phyloP scores from a whole-genome alignment of 2,888 invertebrate species.

The Abscondita cerata region DNA sequence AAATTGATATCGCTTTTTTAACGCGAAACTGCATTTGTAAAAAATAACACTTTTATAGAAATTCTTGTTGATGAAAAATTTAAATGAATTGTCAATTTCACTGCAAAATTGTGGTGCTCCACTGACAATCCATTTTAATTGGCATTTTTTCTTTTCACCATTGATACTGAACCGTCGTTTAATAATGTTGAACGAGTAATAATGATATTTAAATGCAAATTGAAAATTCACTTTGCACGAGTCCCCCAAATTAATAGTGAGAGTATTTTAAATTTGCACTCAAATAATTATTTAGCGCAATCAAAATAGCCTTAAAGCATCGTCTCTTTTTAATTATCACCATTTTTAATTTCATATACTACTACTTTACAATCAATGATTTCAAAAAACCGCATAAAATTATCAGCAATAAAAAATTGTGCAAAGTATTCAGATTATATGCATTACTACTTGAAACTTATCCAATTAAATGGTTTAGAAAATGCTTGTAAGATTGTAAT shows the following conservation, averaged over 20 bases:
- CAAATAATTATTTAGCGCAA: conserved; percentile 3
- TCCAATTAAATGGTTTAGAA: no score
- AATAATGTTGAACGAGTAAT: conserved; percentile 2
- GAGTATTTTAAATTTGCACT: conserved; percentile 2
- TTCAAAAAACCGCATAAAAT: no score
- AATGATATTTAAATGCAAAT: conserved; percentile 12
- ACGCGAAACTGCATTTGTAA: conserved; percentile 28
- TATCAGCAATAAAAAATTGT: no score
- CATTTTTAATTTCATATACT: no score
- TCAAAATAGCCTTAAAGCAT: no score
- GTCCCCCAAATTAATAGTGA: conserved; percentile 4
- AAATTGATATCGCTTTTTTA: conserved; percentile 30
- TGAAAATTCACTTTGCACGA: conserved; percentile 8
- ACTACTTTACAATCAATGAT: no score
- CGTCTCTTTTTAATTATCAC: no score
- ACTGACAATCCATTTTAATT: conserved; percentile 18
- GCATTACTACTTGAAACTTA: no score
- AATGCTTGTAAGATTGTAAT: no score
- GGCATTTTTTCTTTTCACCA: conserved; percentile 11
- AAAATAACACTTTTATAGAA: conserved; percentile 25
- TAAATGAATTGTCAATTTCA: conserved; percentile 21
- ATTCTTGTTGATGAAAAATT: conserved; percentile 17
- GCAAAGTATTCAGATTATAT: no score
- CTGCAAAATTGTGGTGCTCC: conserved; percentile 7
- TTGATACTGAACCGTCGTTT: conserved; percentile 4